Evolutionary conservation across 2,113 vertebrate genomes (phyloP).

Genomic region (Coryphaenoides rupestris): DNA sequence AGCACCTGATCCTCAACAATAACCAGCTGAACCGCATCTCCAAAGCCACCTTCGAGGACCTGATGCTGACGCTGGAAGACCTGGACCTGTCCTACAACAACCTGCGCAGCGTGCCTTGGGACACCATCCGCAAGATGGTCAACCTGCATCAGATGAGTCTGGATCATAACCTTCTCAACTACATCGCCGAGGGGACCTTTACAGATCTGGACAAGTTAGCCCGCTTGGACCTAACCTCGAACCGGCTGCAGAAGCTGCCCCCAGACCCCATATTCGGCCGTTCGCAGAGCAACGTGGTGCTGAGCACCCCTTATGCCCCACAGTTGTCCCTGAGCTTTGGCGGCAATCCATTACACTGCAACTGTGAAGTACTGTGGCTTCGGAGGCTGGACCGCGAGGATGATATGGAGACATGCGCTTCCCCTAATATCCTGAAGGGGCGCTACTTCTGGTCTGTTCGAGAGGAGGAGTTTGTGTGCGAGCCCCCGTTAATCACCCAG

Average conservation of each 20-base stretch:
- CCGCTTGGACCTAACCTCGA: conserved; percentile 93
- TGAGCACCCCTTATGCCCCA: conserved; percentile 83
- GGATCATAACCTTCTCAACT: conserved; percentile 91
- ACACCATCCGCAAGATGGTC: conserved; percentile 89
- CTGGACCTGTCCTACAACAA: conserved; percentile 98
- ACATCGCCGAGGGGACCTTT: conserved; percentile 92
- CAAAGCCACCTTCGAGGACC: conserved; percentile 86
- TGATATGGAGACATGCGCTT: conserved; percentile 96
- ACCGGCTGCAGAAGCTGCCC: conserved; percentile 92
- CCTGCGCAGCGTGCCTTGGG: conserved; percentile 89
- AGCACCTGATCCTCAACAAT: conserved; percentile 96
- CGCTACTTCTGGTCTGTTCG: conserved; percentile 94
- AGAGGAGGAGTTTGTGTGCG: conserved; percentile 94
- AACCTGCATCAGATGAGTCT: conserved; percentile 95
- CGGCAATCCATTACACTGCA: conserved; percentile 94
- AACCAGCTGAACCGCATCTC: conserved; percentile 88
- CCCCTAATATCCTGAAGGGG: conserved; percentile 86
- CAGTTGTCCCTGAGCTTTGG: conserved; percentile 89
- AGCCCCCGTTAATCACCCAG: conserved; percentile 93
- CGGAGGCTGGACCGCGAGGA: conserved; percentile 88
- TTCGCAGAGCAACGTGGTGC: conserved; percentile 77
- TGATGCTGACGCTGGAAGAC: conserved; percentile 88
- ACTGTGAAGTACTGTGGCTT: conserved; percentile 94
- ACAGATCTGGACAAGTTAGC: conserved; percentile 87
- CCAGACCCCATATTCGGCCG: conserved; percentile 92